Percentiles rank a stretch among this genome's conserved stretches.
phyloP scores from a whole-genome alignment of 2,888 invertebrate genomes.

The Ormia ochracea region DNA sequence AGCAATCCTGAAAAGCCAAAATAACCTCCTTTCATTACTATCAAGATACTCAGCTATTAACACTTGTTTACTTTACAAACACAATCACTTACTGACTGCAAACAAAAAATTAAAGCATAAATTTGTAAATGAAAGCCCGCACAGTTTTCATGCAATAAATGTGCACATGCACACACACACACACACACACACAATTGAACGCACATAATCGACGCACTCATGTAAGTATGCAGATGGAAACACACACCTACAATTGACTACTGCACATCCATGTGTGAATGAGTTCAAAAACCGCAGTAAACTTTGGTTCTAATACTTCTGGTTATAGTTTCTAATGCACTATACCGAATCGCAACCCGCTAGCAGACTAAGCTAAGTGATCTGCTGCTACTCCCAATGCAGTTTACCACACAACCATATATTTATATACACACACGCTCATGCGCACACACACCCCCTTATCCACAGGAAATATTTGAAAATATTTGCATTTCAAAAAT shows the following conservation, averaged over 20 bases:
- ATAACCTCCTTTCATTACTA: constrained; percentile 6
- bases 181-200: background rate
- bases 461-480: background rate
- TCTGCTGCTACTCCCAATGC: constrained; percentile 39
- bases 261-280: background rate
- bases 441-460: background rate
- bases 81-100: background rate
- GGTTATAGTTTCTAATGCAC: constrained; percentile 57
- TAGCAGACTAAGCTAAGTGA: constrained; percentile 33
- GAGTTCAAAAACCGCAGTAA: constrained; percentile 46
- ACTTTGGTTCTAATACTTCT: constrained; percentile 49
- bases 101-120: background rate
- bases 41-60: constrained; percentile 24
- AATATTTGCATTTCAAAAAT: constrained; percentile 37
- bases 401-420: constrained; percentile 12
- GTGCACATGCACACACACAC: background rate
- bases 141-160: background rate
- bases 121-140: constrained; percentile 4
- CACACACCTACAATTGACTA: background rate
- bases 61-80: constrained; percentile 5
- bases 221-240: background rate
- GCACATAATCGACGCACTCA: too few relatives aligned
- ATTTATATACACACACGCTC: background rate
- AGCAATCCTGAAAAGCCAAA: constrained; percentile 25
- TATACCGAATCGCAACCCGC: constrained; percentile 41